These are phyloP conservation scores for Anser cygnoides DNA, from an alignment of 2,113 vertebrate genomes.

Conservation along the genomic window DNA sequence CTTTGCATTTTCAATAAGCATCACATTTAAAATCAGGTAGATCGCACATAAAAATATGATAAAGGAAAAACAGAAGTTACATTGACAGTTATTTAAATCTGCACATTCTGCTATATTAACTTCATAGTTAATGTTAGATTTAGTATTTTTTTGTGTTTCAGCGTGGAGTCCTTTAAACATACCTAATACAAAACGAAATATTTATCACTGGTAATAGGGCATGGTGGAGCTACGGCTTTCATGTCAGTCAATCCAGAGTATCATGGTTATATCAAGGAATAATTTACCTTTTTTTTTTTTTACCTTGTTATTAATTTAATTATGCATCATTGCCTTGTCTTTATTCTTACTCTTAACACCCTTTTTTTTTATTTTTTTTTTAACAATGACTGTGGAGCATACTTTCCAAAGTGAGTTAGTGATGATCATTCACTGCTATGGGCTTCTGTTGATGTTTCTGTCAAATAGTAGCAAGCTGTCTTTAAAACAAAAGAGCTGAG, in stretches of 20 bases:
- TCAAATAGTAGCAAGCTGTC: background rate
- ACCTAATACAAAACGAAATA: background rate
- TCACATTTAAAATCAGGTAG: background rate
- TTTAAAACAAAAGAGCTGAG: background rate
- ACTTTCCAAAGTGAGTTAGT: background rate
- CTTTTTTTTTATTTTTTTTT: background rate
- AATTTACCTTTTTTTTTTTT: background rate
- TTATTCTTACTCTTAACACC: background rate
- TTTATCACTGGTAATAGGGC: background rate
- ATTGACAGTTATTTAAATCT: background rate
- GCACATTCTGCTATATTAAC: background rate
- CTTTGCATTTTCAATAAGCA: background rate
- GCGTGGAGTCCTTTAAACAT: background rate
- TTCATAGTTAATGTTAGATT: background rate
- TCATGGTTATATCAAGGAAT: background rate
- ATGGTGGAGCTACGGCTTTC: background rate
- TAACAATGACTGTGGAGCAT: background rate
- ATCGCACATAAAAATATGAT: background rate
- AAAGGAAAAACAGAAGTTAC: background rate
- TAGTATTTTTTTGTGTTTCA: slow-evolving; percentile 10
- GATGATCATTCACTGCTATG: background rate
- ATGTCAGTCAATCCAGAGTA: background rate
- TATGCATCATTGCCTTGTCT: background rate
- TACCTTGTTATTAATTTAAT: background rate
- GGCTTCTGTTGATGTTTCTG: background rate